These are phyloP conservation scores for Anthopleura sola DNA, from an alignment of 64 coral and sea anemone species.

Conservation along the genomic window DNA sequence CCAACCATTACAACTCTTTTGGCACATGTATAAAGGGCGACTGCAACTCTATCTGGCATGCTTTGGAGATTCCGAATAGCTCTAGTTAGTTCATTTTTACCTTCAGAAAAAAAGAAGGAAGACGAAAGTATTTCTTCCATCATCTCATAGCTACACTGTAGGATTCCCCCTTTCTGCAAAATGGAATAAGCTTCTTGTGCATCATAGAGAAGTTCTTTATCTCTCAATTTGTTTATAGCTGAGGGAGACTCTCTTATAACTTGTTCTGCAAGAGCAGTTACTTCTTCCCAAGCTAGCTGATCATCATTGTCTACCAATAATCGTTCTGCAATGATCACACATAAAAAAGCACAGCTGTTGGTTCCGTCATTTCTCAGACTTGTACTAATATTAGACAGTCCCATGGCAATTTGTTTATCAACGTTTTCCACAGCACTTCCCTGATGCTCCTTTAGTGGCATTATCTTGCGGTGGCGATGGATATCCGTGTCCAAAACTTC, in stretches of 20 bases:
- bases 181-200: constrained; percentile 57
- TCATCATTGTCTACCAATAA: not conserved
- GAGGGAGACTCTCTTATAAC: constrained; percentile 14
- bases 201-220: constrained; percentile 31
- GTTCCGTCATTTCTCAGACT: constrained; percentile 24
- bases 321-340: constrained; percentile 37
- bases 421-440: constrained; percentile 42
- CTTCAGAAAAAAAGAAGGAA: constrained; percentile 35
- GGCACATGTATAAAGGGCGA: constrained; percentile 51
- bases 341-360: constrained; percentile 58
- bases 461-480: too few relatives aligned
- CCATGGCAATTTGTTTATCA: constrained; percentile 44
- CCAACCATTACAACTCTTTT: constrained; percentile 42
- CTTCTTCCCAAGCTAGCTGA: not conserved
- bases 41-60: not conserved
- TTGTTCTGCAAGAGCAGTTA: not conserved
- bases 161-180: constrained; percentile 32
- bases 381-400: not conserved
- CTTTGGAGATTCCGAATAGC: constrained; percentile 30
- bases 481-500: constrained; percentile 12
- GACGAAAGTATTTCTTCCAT: constrained; percentile 49
- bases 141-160: constrained; percentile 31
- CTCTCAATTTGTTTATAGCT: constrained; percentile 40
- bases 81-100: constrained; percentile 24
- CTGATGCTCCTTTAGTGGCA: constrained; percentile 45